Percentiles rank a stretch among this genome's conserved stretches.
Conservation (phyloP, 2,113 vertebrate species). For the Nansenia antarctica region DNA sequence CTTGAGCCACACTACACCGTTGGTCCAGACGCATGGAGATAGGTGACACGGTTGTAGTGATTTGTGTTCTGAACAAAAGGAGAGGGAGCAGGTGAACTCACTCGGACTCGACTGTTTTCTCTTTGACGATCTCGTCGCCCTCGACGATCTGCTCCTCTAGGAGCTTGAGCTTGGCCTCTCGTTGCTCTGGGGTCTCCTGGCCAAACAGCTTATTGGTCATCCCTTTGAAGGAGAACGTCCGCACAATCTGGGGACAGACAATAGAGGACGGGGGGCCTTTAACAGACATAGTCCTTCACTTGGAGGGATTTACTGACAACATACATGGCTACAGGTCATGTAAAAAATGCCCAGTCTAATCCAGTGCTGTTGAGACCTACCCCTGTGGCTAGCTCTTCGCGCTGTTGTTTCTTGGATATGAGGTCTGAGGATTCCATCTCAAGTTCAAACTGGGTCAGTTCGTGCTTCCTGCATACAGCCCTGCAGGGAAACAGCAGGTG, state of each 20-base stretch:
- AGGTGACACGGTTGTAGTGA: not conserved
- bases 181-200: conserved; percentile 92
- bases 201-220: conserved; percentile 97
- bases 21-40: not conserved
- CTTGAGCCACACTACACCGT: not conserved
- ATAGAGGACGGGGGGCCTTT: not conserved
- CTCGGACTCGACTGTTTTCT: conserved; percentile 88
- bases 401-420: conserved; percentile 90
- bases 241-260: conserved; percentile 79
- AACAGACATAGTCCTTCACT: not conserved
- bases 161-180: conserved; percentile 86
- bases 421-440: conserved; percentile 88
- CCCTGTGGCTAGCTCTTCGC: conserved; percentile 91
- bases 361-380: conserved; percentile 57
- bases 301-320: not conserved
- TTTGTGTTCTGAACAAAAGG: not conserved
- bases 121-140: conserved; percentile 86
- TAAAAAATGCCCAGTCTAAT: not conserved
- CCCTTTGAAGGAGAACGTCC: conserved; percentile 93
- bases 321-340: conserved; percentile 9
- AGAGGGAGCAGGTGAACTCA: conserved; percentile 57
- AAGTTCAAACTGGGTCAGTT: conserved; percentile 91
- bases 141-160: conserved; percentile 91
- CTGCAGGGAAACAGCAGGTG: conserved; percentile 62
- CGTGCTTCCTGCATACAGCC: conserved; percentile 93